These are phyloP conservation scores for Drosophila varians DNA, from an alignment of 1,140 invertebrate species.

Conservation along the genomic window DNA sequence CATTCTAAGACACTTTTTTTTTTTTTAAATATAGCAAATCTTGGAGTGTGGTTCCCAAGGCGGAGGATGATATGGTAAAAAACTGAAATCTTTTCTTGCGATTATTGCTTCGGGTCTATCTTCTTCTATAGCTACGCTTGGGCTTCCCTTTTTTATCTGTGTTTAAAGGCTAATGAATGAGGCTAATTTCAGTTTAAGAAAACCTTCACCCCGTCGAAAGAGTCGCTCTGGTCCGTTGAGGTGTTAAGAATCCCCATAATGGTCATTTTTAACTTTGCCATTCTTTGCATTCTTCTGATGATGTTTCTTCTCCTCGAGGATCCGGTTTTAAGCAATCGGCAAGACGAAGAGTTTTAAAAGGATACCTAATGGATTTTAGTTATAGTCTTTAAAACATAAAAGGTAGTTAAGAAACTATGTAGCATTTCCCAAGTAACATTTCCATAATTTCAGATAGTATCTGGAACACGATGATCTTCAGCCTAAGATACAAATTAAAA, in stretches of 20 bases:
- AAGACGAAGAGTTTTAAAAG: background rate
- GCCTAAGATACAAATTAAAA: background rate
- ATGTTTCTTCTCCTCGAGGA: conserved; percentile 28
- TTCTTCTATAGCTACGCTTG: background rate
- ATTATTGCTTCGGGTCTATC: background rate
- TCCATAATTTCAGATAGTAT: background rate
- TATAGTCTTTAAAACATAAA: background rate
- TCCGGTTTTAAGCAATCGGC: background rate
- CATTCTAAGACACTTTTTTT: background rate
- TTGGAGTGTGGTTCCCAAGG: background rate
- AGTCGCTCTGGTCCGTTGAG: conserved; percentile 23
- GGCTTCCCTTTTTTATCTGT: background rate
- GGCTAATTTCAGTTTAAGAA: conserved; percentile 20
- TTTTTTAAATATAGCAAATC: background rate
- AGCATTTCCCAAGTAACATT: background rate
- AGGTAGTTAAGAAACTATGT: background rate
- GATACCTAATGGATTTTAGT: background rate
- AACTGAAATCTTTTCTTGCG: background rate
- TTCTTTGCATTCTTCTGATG: conserved; percentile 27
- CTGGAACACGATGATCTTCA: background rate
- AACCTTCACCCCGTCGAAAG: background rate
- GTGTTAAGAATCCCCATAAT: conserved; percentile 20
- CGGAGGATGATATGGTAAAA: background rate
- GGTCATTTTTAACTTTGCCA: conserved; percentile 22
- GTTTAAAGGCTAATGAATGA: conserved; percentile 8